Evolutionary conservation across 2,113 vertebrate species (phyloP).

Genomic region (Pelobates fuscus): DNA sequence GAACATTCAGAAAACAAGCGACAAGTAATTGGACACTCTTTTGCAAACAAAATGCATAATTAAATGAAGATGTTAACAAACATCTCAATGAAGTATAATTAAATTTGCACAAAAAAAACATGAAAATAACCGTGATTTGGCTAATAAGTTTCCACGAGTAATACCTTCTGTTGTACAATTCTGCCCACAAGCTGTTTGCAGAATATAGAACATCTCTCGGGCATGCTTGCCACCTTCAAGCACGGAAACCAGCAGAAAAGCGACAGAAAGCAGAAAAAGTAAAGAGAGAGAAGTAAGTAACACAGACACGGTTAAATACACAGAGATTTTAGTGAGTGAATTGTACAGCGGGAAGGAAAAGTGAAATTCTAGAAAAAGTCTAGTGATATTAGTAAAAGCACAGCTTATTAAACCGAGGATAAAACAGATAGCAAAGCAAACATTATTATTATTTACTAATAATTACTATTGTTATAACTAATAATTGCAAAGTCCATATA

Average conservation of each 20-base stretch:
- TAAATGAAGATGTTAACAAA: no score
- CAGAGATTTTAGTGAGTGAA: constrained; percentile 27
- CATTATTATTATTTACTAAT: no score
- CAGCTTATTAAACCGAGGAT: background rate
- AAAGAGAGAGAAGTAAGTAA: constrained; percentile 72
- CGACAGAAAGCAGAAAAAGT: constrained; percentile 76
- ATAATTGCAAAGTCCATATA: no score
- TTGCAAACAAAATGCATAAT: no score
- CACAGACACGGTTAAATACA: constrained; percentile 68
- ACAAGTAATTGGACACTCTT: no score
- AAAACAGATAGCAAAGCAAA: no score
- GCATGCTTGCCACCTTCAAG: constrained; percentile 97
- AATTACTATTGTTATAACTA: no score
- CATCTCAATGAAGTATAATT: background rate
- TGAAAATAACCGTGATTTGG: constrained; percentile 72
- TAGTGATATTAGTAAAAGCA: constrained; percentile 26
- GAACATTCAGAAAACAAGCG: no score
- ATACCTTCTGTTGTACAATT: constrained; percentile 99
- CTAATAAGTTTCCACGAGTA: constrained; percentile 78
- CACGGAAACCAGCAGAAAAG: constrained; percentile 83
- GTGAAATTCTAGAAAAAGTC: background rate
- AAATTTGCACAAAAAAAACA: constrained; percentile 19
- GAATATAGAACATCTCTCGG: constrained; percentile 98
- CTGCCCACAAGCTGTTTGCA: constrained; percentile 96
- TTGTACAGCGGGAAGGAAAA: constrained; percentile 16